These are phyloP conservation scores for Erebia ligea DNA, from an alignment of 2,888 invertebrate genomes.

Conservation along the genomic window DNA sequence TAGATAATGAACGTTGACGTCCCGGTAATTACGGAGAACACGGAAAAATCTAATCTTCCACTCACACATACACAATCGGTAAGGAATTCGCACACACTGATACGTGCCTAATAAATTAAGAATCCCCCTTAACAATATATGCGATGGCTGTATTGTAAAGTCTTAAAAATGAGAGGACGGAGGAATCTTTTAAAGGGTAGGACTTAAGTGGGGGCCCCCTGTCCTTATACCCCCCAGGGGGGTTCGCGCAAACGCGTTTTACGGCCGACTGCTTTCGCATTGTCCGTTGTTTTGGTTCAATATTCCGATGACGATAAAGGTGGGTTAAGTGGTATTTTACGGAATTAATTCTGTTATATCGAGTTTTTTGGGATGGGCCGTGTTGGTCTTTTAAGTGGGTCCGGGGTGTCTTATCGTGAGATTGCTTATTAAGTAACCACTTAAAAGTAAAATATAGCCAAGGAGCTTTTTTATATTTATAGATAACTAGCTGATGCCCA, in stretches of 20 bases:
- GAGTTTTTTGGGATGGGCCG: conserved; percentile 35
- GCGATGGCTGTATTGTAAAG: conserved; percentile 79
- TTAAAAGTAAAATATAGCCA: neutral
- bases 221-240: conserved; percentile 57
- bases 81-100: conserved; percentile 52
- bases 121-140: conserved; percentile 59
- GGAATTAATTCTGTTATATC: conserved; percentile 54
- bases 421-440: conserved; percentile 25
- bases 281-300: conserved; percentile 79
- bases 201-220: conserved; percentile 74
- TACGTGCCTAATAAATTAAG: conserved; percentile 69
- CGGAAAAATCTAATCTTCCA: conserved; percentile 79
- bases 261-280: conserved; percentile 72
- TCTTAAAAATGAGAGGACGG: conserved; percentile 83
- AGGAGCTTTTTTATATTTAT: neutral
- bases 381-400: conserved; percentile 30
- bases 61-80: conserved; percentile 54
- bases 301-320: conserved; percentile 73
- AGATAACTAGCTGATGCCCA: too few relatives aligned
- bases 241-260: conserved; percentile 74
- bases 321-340: conserved; percentile 72
- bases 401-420: conserved; percentile 17
- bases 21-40: conserved; percentile 73
- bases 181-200: conserved; percentile 83
- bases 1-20: conserved; percentile 51